Base-by-base conservation (phyloP, 2,888 invertebrate genomes). In the Athetis lepigone region DNA sequence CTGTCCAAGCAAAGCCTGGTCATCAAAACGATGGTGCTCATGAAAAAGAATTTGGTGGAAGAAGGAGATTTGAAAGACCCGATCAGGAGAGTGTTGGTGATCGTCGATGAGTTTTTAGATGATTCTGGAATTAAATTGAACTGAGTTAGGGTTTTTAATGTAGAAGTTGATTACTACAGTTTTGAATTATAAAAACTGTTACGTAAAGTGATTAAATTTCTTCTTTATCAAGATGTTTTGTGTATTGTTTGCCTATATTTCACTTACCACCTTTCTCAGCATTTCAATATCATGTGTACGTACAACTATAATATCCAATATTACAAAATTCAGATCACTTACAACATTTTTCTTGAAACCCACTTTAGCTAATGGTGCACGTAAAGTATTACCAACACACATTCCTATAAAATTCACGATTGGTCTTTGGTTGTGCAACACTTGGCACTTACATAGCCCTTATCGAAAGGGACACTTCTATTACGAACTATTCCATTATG, bases 1-100 rank as follows among this genome's bases (percentile, higher is more conserved):
- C 69, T 93, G 29, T 85, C 85, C 5, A 91, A 85, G 64, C 84
- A 92, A 27, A 92, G 93, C 52, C 67, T 93, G 43, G 82, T 92
- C 16, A 83, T 84, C 7, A 92, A 86, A 70, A 94, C 93, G 2
- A 75, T 94, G 79, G 50, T 84, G 0, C 25, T 85, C 51, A 60
- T 94, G 62, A 90, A 89, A 70, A 92, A 87, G 64, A 84, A 84
- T 69, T 81, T 93, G 39, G 62, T 71, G 1, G 52, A 58, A 0
- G 80, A 82, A 7, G 88, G 84, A 4, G 85, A 88, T 4, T 68
- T 79, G 23, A 84, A 85, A 47, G 92, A 91, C 2, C 54, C 83
- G 0, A 86, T 83, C 23, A 61, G 84, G 16, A 90, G 89, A 58
- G 83, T 90, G n/a, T 43, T 88, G 13, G 57, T 57, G 0, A 82